Evolutionary conservation across 2,888 invertebrate species (phyloP).

Genomic region (Sepioteuthis lessoniana): DNA sequence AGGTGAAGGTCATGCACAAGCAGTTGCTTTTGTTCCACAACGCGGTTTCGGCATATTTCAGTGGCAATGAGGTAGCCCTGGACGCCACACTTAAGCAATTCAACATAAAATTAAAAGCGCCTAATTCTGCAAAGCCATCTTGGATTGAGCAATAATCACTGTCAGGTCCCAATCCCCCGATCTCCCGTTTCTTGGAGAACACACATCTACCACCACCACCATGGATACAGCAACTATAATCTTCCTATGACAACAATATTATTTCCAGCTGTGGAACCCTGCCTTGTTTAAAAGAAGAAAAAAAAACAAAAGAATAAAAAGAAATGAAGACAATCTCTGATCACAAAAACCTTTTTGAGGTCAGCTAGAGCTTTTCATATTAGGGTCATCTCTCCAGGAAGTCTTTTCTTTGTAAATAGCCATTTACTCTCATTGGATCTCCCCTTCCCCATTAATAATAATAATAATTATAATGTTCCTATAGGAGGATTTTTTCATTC

Average conservation of each 20-base stretch:
- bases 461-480: neutral
- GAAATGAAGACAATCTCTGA: neutral
- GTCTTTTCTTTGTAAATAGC: conserved; percentile 42
- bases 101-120: conserved; percentile 90
- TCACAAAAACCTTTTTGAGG: neutral
- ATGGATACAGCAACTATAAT: conserved; percentile 1
- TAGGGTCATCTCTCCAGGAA: neutral
- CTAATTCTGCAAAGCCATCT: conserved; percentile 85
- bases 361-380: neutral
- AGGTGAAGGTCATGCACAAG: conserved; percentile 99
- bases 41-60: conserved; percentile 96
- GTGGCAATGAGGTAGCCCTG: conserved; percentile 93
- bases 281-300: conserved; percentile 24
- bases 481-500: neutral
- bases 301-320: neutral
- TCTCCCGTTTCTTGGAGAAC: neutral
- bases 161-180: neutral
- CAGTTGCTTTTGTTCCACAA: conserved; percentile 96
- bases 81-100: conserved; percentile 96
- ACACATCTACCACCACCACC: neutral
- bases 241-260: neutral
- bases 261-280: neutral
- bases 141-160: conserved; percentile 82
- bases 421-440: neutral
- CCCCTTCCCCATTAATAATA: neutral